Evolutionary conservation across 2,797 vertebrate genomes (phyloP), one percentile per base, ranked within the genome.

Genomic region (Argentina silus): DNA sequence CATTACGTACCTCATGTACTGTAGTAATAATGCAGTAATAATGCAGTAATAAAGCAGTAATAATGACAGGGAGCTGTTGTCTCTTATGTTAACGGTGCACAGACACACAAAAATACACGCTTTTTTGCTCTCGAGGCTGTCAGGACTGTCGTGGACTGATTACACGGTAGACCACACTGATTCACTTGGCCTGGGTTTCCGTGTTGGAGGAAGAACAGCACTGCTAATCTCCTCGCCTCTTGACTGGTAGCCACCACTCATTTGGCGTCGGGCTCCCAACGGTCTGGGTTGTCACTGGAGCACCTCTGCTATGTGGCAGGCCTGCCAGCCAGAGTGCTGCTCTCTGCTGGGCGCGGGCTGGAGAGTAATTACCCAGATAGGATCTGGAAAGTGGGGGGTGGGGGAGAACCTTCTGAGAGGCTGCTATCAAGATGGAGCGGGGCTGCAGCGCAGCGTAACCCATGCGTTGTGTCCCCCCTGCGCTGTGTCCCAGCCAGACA

Each of bases 311-410:
- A 43, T 14, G 44, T 48, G 63, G 45, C 64, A 57, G 74, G 42
- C 57, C 21, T 9, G 8, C 59, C 82, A 81, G 60, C 72, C 68
- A 42, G 47, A 36, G n/a, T 23, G 61, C 45, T 27, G 61, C 10
- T n/a, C 69, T 72, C 23, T 48, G 73, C 87, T 81, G 15, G 17
- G 78, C 83, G 78, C 50, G 67, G 81, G 59, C 60, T 83, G 76
- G 84, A 90, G 81, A 12, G 80, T 87, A 90, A 89, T 92, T 92
- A 90, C 81, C 68, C 36, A 79, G 91, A 92, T 92, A 91, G 76
- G 74, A 90, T 89, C 88, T 61, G 87, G 79, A 85, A 84, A 87
- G 87, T 83, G 85, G 82, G 72, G 78, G 80, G 77, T 88, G 80
- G 86, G 84, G 61, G 81, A 81, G 84, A 84, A 83, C 70, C 83